These are phyloP conservation scores for Triplophysa yarkandensis DNA, from an alignment of 2,797 vertebrate genomes.

Conservation along the genomic window DNA sequence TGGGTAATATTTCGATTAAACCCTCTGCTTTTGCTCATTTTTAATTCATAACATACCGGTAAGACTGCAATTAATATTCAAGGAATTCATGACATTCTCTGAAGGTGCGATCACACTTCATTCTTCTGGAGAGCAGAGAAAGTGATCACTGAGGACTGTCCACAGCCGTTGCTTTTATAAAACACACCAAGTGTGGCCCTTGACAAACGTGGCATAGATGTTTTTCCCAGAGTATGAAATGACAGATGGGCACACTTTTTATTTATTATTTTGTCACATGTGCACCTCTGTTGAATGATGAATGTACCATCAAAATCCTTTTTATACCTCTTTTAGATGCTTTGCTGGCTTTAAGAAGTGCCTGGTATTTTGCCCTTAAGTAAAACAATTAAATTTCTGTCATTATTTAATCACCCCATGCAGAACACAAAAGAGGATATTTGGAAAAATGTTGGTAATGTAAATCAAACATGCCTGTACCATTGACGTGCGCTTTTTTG, in stretches of 20 bases:
- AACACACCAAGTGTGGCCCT: background rate
- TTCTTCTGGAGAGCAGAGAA: slow-evolving; percentile 1
- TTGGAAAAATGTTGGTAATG: too few relatives aligned
- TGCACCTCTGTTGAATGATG: background rate
- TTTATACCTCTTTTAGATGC: background rate
- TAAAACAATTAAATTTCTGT: too few relatives aligned
- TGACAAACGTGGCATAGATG: background rate
- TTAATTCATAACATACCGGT: slow-evolving; percentile 41
- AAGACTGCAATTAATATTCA: slow-evolving; percentile 45
- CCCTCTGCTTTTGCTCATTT: slow-evolving; percentile 43
- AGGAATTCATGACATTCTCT: slow-evolving; percentile 6
- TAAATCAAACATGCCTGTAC: too few relatives aligned
- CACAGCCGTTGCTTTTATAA: background rate
- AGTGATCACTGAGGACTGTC: background rate
- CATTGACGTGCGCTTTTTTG: too few relatives aligned
- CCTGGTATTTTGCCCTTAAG: too few relatives aligned
- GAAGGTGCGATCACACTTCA: slow-evolving; percentile 18
- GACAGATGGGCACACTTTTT: background rate
- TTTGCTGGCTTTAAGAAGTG: background rate
- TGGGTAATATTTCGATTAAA: slow-evolving; percentile 38
- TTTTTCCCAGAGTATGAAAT: background rate
- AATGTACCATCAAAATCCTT: background rate
- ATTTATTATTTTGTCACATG: background rate
- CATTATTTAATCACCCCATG: too few relatives aligned
- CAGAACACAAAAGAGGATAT: too few relatives aligned